These are phyloP conservation scores for Salvelinus namaycush DNA, from an alignment of 2,113 vertebrate genomes.

Conservation along the genomic window DNA sequence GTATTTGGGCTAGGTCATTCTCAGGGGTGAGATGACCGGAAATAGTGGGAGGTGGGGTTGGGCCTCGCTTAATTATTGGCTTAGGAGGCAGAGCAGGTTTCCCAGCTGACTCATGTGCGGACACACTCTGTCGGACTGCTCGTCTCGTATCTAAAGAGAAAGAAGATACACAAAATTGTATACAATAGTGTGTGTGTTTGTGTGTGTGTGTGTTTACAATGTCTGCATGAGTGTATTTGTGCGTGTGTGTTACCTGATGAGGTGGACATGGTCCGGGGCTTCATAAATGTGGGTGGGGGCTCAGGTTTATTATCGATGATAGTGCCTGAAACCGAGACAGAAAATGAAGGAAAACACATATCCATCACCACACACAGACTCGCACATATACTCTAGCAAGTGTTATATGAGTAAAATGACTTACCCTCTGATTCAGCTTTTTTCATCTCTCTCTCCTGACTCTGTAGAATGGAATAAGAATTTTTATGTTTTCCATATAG, in stretches of 20 bases:
- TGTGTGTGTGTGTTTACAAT: neutral
- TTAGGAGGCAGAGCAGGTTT: conserved; percentile 71
- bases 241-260: conserved; percentile 78
- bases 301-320: conserved; percentile 87
- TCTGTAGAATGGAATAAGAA: conserved; percentile 64
- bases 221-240: neutral
- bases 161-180: neutral
- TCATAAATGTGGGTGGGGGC: conserved; percentile 77
- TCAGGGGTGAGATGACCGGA: conserved; percentile 69
- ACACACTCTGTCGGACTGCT: conserved; percentile 67
- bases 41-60: conserved; percentile 49
- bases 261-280: conserved; percentile 86
- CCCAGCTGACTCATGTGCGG: conserved; percentile 68
- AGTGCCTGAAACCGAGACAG: conserved; percentile 75
- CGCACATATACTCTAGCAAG: neutral
- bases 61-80: conserved; percentile 62
- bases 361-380: neutral
- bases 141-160: conserved; percentile 63
- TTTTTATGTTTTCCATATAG: neutral
- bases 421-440: conserved; percentile 90
- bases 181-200: neutral
- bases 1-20: conserved; percentile 66
- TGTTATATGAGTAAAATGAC: conserved; percentile 21
- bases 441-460: conserved; percentile 88
- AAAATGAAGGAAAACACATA: conserved; percentile 1